phyloP scores from a whole-genome alignment of 2,888 invertebrate genomes.

The Danaus chrysippus region DNA sequence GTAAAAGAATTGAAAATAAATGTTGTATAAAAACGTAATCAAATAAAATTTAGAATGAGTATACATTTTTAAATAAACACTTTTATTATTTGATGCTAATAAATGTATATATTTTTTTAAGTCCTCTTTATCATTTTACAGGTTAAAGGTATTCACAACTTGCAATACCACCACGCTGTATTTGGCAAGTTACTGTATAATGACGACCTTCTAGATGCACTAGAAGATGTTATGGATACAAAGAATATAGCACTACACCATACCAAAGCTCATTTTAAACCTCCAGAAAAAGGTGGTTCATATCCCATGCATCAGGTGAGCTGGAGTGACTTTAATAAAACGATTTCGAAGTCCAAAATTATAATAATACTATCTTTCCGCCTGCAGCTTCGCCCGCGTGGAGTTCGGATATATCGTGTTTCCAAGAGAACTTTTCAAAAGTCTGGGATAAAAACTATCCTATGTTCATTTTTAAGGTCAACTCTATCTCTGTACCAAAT shows the following conservation, averaged over 20 bases:
- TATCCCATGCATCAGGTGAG: conserved; percentile 79
- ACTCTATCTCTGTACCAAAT: too few relatives aligned
- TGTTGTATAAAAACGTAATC: too few relatives aligned
- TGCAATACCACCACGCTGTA: conserved; percentile 76
- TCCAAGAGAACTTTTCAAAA: too few relatives aligned
- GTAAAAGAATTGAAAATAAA: too few relatives aligned
- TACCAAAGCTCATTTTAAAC: conserved; percentile 80
- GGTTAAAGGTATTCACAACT: conserved; percentile 80
- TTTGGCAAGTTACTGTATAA: conserved; percentile 72
- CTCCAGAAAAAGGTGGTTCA: conserved; percentile 78
- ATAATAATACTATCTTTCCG: too few relatives aligned
- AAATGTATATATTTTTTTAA: background rate
- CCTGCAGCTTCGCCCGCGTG: too few relatives aligned
- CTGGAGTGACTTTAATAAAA: background rate
- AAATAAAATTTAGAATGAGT: too few relatives aligned
- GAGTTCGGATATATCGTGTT: too few relatives aligned
- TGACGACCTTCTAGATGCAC: conserved; percentile 69
- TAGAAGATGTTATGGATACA: conserved; percentile 76
- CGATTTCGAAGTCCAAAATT: background rate
- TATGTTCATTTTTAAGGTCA: background rate
- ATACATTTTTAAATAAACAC: background rate
- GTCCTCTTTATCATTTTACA: conserved; percentile 33
- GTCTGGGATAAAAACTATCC: background rate
- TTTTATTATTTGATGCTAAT: background rate
- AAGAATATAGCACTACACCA: conserved; percentile 79